Evolutionary conservation across 2,888 invertebrate species (phyloP), one percentile per base, ranked within the genome.

Genomic region (Xestoiulus laeticollis): DNA sequence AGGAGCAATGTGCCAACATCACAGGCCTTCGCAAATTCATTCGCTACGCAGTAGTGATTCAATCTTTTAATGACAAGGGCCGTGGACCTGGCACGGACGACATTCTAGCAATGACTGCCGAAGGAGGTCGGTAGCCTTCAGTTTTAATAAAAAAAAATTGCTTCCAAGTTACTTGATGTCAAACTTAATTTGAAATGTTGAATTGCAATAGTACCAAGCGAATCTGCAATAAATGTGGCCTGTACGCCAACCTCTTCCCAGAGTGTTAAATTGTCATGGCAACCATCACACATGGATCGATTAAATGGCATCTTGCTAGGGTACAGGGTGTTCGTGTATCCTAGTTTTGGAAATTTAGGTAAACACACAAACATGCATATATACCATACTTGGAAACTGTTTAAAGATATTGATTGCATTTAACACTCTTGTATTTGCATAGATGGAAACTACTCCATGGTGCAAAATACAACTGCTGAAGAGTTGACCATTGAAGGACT

Each of bases 231-330:
- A 33, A 87, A 88, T 8, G 87, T 88, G n/a, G 53, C 84, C 26
- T 88, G 88, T 44, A 84, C 32, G 22, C 33, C 89, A 38, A 19
- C 85, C 30, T 88, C 89, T 38, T 89, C 89, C n/a, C 86, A 87
- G 43, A 89, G 88, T 82, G 97, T 99, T 91, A 94, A 97, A 88
- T 97, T 98, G 4, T 96, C 96, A 30, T 99, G 98, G 98, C 96
- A 96, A 0, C 97, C 98, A 0, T 98, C 98, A 0, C 97, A 98
- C 78, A 94, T 98, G 2, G 96, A 96, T 89, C 95, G 97, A 59
- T 97, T 98, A 84, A 98, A 98, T 92, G 98, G 98, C 90, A 96
- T 98, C 78, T 97, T 98, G 91, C 97, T 98, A 92, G 98, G 98
- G n/a, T 99, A 98, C 93, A 98, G 98, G 92, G 97, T 97, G 88